Evolutionary conservation across 2,888 invertebrate species (phyloP).

Genomic region (Lathronympha strigana): DNA sequence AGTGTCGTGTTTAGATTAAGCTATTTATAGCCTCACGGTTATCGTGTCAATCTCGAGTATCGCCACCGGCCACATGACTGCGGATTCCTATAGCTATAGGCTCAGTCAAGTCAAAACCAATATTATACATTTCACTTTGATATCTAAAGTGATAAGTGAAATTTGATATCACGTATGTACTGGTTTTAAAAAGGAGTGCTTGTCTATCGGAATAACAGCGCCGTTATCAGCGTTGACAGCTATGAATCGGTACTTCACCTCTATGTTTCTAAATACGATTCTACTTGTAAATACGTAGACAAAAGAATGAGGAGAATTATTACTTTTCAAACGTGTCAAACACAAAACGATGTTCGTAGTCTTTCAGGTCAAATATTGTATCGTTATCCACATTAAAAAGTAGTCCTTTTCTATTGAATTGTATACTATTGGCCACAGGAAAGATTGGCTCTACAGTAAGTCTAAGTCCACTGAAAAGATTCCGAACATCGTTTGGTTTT

Average conservation of each 20-base stretch:
- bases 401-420: too few relatives aligned
- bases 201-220: not conserved
- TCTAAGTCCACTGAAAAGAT: too few relatives aligned
- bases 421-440: too few relatives aligned
- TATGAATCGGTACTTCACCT: slow-evolving; percentile 24
- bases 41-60: slow-evolving; percentile 38
- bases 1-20: slow-evolving; percentile 27
- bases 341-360: not conserved
- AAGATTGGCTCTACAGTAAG: too few relatives aligned
- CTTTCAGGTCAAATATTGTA: too few relatives aligned
- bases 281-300: not conserved
- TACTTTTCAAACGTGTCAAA: too few relatives aligned
- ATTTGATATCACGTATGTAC: not conserved
- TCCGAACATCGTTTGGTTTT: too few relatives aligned
- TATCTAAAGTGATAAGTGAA: not conserved
- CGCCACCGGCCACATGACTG: slow-evolving; percentile 26
- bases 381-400: too few relatives aligned
- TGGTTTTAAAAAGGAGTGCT: not conserved
- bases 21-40: slow-evolving; percentile 34
- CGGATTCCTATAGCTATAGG: not conserved
- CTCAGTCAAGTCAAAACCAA: too few relatives aligned
- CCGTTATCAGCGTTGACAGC: slow-evolving; percentile 29
- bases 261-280: slow-evolving; percentile 17
- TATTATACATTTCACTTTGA: not conserved
- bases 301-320: not conserved